A percentile compares a stretch with the other conserved stretches of the same genome.
phyloP scores from a whole-genome alignment of 2,888 invertebrate genomes.

The Tanypteryx hageni region DNA sequence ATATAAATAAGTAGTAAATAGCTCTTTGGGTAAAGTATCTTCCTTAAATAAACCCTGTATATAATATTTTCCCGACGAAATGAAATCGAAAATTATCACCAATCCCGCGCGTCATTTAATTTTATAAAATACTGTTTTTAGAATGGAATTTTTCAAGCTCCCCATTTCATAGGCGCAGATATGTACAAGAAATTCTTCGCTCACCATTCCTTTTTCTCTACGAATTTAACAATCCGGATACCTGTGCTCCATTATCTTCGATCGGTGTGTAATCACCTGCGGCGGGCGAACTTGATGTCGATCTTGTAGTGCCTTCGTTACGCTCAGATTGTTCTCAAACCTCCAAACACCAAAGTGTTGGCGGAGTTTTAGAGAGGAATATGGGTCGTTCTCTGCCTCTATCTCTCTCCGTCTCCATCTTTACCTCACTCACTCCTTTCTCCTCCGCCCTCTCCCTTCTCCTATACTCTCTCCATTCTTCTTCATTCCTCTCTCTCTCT shows the following conservation, averaged over 20 bases:
- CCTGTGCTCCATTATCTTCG: constrained; percentile 34
- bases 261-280: background rate
- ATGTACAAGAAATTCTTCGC: background rate
- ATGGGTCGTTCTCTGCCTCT: constrained; percentile 44
- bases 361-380: constrained; percentile 43
- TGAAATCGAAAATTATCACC: background rate
- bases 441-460: constrained; percentile 1
- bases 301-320: constrained; percentile 54
- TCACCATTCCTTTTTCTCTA: background rate
- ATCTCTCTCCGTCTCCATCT: background rate
- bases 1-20: too few relatives aligned
- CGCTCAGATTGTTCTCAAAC: constrained; percentile 35
- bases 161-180: background rate
- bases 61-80: background rate
- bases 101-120: background rate
- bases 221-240: background rate
- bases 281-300: background rate
- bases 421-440: background rate
- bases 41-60: too few relatives aligned
- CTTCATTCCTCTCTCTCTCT: background rate
- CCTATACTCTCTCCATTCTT: background rate
- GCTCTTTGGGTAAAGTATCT: too few relatives aligned
- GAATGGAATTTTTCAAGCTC: background rate
- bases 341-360: background rate
- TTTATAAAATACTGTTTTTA: background rate